Evolutionary conservation across 2,113 vertebrate species (phyloP).

Genomic region (Chionomys nivalis): DNA sequence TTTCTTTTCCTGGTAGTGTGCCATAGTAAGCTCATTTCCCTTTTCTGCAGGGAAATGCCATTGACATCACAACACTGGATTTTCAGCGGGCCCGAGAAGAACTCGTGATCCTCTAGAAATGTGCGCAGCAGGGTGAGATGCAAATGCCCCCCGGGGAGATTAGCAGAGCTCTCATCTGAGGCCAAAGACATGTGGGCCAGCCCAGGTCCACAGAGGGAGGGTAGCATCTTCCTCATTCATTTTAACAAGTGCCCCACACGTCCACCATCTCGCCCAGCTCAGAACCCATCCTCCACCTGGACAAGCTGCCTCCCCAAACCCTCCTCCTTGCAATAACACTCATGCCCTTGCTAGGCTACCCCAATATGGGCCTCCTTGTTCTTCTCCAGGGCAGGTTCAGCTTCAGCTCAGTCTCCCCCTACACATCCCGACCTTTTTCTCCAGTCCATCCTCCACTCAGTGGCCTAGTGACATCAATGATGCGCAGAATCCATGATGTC

Average conservation of each 20-base stretch:
- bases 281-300: background rate
- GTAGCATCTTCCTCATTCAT: background rate
- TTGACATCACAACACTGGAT: slow-evolving; percentile 73
- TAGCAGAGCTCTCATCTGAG: background rate
- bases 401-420: background rate
- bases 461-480: background rate
- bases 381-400: background rate
- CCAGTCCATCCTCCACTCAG: background rate
- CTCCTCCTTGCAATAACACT: background rate
- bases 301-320: background rate
- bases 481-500: background rate
- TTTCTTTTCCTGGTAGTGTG: slow-evolving; percentile 74
- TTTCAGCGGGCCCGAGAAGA: slow-evolving; percentile 1
- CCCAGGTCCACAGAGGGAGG: background rate
- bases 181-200: background rate
- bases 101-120: slow-evolving; percentile 49
- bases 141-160: background rate
- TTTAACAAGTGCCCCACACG: background rate
- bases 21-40: slow-evolving; percentile 72
- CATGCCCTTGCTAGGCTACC: no score
- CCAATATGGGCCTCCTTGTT: background rate
- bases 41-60: slow-evolving; percentile 81
- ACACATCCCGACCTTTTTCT: background rate
- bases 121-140: rapidly evolving
- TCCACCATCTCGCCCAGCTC: no score